Evolutionary conservation across 2,888 invertebrate genomes (phyloP), one percentile per base, ranked within the genome.

Genomic region (Euplagia quadripunctaria): DNA sequence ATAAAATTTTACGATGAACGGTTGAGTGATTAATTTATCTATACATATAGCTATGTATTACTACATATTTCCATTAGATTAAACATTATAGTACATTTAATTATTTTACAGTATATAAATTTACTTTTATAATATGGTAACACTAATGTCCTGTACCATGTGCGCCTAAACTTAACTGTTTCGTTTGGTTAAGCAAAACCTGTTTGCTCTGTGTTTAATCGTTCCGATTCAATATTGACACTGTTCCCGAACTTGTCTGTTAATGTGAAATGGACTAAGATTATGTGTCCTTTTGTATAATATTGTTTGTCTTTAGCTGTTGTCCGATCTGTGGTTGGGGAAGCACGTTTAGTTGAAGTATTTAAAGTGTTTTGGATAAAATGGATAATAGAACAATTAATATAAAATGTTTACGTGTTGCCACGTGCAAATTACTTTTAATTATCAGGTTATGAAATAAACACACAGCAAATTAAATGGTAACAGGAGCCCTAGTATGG

Each of bases 201-300:
- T 77, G 74, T 85, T 84, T 84, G 82, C 76, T 84, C 77, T 73
- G 74, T 84, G 82, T 84, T 84, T 84, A 84, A 84, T 84, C 80
- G 80, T 46, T 79, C 74, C 65, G 55, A 72, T 61, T 80, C 79
- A 84, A 85, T 84, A 85, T 84, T 84, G 82, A 84, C 84, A 66
- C 61, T 65, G 43, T 72, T 79, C 77, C 79, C 71, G 73, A 68
- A 71, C 68, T 80, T 79, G 82, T 76, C 73, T 74, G 65, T 76
- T 75, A 72, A 73, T 76, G 72, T 70, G 73, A 70, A 79, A 78
- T 73, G 73, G 74, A 77, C 78, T 73, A 75, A 81, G 83, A 85
- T 81, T 77, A 78, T 76, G 68, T 77, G 76, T 82, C 75, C 83
- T 76, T 82, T 81, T 78, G 81, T 76, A 64, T 72, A 31, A 61